A percentile compares a stretch with the other conserved stretches of the same genome.
These are phyloP conservation scores for Malacoraja senta DNA, from an alignment of 2,797 vertebrate genomes.

Conservation along the genomic window DNA sequence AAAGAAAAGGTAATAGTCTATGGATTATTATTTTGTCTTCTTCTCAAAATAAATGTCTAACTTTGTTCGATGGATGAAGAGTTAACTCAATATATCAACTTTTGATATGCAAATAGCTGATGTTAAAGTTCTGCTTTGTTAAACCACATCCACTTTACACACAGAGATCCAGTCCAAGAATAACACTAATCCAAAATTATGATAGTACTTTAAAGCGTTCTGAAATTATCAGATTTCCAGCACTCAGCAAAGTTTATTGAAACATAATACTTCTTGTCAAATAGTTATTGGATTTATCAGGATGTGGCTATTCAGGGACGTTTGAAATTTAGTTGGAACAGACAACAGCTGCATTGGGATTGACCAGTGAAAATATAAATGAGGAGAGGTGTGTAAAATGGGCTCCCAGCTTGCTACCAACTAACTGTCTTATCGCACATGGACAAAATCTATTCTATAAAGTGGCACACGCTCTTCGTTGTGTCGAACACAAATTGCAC, in stretches of 20 bases:
- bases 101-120: background rate
- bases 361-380: background rate
- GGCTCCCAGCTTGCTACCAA: background rate
- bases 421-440: background rate
- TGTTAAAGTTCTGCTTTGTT: background rate
- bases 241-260: background rate
- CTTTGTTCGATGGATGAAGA: background rate
- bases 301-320: background rate
- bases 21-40: background rate
- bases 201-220: background rate
- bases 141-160: background rate
- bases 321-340: background rate
- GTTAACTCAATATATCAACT: background rate
- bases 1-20: background rate
- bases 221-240: background rate
- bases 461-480: background rate
- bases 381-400: background rate
- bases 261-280: slow-evolving; percentile 11
- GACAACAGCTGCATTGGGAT: background rate
- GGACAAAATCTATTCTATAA: background rate
- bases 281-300: slow-evolving; percentile 19
- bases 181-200: background rate
- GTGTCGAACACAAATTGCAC: too few relatives aligned
- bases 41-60: background rate
- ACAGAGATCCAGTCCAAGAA: background rate